A percentile compares a stretch with the other conserved stretches of the same genome.
These are phyloP conservation scores for Crenichthys baileyi DNA, from an alignment of 2,797 vertebrate genomes.

Conservation along the genomic window DNA sequence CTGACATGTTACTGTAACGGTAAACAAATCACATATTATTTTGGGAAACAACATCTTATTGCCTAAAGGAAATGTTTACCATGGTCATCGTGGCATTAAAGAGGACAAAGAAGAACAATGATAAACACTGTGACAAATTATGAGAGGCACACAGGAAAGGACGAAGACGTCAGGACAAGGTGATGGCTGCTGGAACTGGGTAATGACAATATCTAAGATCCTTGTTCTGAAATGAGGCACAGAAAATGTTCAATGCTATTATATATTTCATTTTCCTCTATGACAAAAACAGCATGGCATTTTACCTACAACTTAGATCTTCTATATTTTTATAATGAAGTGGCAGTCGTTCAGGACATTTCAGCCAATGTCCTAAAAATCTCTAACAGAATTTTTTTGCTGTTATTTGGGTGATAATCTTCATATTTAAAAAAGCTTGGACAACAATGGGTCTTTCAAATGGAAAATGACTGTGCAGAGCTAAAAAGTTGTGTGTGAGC, in stretches of 20 bases:
- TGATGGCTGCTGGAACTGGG: neutral
- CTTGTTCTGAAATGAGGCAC: neutral
- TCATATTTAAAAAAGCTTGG: constrained; percentile 6
- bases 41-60: neutral
- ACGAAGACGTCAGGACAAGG: neutral
- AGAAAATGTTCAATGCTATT: neutral
- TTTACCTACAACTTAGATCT: neutral
- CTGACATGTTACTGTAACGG: neutral
- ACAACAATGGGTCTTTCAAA: neutral
- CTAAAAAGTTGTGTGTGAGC: neutral
- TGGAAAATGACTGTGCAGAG: neutral
- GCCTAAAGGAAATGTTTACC: neutral
- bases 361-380: neutral
- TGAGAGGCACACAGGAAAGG: neutral
- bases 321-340: neutral
- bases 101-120: neutral
- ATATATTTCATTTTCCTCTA: neutral
- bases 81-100: neutral
- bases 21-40: neutral
- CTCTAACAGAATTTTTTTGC: neutral
- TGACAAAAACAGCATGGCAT: neutral
- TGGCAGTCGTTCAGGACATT: neutral
- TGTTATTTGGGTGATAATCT: constrained; percentile 19
- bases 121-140: neutral
- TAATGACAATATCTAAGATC: neutral